Percentiles rank a stretch among this genome's conserved stretches.
Evolutionary conservation across 2,113 vertebrate species (phyloP).

Genomic region (Chaetops frenatus): DNA sequence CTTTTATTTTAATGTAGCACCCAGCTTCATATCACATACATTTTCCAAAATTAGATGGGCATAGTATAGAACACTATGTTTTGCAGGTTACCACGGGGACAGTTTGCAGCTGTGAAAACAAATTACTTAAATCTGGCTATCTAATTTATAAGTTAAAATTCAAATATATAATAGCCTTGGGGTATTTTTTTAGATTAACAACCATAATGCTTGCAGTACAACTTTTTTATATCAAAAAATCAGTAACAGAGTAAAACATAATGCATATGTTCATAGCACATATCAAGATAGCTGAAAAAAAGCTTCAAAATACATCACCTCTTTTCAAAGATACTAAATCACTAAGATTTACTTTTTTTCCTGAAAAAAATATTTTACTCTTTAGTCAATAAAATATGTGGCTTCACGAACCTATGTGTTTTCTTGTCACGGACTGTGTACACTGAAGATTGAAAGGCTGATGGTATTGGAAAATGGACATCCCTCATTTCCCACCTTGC

Average conservation of each 20-base stretch:
- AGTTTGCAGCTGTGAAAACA: conserved; percentile 70
- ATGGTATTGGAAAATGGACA: background rate
- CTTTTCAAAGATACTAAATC: conserved; percentile 26
- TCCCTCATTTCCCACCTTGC: background rate
- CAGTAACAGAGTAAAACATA: conserved; percentile 55
- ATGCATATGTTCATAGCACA: conserved; percentile 49
- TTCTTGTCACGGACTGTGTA: background rate
- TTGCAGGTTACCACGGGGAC: conserved; percentile 46
- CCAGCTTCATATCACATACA: conserved; percentile 61
- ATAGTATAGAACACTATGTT: conserved; percentile 19
- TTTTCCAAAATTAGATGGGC: conserved; percentile 47
- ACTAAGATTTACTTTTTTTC: background rate
- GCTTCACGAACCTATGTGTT: background rate
- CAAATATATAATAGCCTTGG: conserved; percentile 54
- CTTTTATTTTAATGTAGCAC: conserved; percentile 71
- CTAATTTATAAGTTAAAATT: conserved; percentile 60
- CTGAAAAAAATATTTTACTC: conserved; percentile 68
- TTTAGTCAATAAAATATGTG: conserved; percentile 59
- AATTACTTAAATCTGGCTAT: conserved; percentile 65
- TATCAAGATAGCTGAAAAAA: conserved; percentile 58
- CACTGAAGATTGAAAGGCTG: conserved; percentile 19
- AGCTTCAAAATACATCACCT: conserved; percentile 67
- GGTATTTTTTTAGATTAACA: conserved; percentile 53
- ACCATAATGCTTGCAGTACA: conserved; percentile 33
- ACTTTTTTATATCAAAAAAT: conserved; percentile 36